Evolutionary conservation across 2,888 invertebrate genomes (phyloP), one percentile per base, ranked within the genome.

Genomic region (Cerastoderma edule): DNA sequence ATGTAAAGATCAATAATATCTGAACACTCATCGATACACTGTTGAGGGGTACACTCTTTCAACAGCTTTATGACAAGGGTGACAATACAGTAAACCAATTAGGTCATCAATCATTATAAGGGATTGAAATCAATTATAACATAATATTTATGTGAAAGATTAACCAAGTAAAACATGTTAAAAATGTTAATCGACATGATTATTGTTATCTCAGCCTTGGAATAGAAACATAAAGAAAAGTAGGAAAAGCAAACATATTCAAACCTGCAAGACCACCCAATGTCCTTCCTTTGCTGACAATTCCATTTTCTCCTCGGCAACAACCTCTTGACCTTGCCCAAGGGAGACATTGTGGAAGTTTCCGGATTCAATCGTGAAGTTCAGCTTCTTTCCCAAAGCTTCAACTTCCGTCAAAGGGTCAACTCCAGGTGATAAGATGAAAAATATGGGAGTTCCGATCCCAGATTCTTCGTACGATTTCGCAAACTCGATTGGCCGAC

Each of bases 351-450:
- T 98, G 91, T 98, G 98, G 91, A 98, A 98, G 93, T 98, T 98
- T 63, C 86, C 86, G 83, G 94, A 94, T 89, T 97, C 97, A 67
- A 95, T 94, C 0, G 96, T 96, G 91, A 96, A 98, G 0, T 96
- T 96, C 89, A 98, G 93, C 88, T 95, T 95, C 89, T 95, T 96
- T 30, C 98, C 98, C 56, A 98, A 93, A 46, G 96, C 95, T 93
- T 98, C 98, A 0, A 98, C 98, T 90, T 98, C 98, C 93, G 98
- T 98, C 50, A 98, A 93, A 0, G 98, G 98, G 93, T 98, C 98
- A 0, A 98, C 98, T 64, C 98, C 98, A 2, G 98, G 98, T 0
- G 98, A 98, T 0, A 99, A 94, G 88, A 99, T 98, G 91, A 99
- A 99, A 93, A 99, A 98, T 87, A 99, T 97, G 0, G 98, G 98